phyloP scores from a whole-genome alignment of 2,797 vertebrate species.

The Semaprochilodus insignis region DNA sequence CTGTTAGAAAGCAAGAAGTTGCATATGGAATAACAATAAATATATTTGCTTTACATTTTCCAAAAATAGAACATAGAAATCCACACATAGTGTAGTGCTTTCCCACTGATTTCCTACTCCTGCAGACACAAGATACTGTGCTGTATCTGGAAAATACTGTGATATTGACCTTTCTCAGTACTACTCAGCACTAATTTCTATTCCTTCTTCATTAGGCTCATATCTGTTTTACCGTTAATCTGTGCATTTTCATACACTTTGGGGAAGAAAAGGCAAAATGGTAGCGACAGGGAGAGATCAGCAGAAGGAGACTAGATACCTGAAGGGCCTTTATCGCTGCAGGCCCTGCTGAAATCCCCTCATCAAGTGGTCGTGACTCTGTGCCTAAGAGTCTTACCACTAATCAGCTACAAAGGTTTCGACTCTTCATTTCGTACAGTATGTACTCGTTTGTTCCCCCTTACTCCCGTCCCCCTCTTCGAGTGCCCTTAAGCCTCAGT shows the following conservation, averaged over 20 bases:
- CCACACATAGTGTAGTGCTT: no score
- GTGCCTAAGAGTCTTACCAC: slow-evolving; percentile 69
- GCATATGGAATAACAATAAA: no score
- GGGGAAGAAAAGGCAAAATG: neutral
- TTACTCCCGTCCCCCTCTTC: slow-evolving; percentile 44
- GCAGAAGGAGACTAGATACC: neutral
- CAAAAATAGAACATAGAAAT: no score
- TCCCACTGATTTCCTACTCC: no score
- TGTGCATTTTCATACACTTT: neutral
- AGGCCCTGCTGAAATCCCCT: slow-evolving; percentile 67
- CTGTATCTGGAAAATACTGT: neutral
- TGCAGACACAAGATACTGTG: no score
- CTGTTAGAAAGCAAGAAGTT: no score
- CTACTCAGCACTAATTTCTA: neutral
- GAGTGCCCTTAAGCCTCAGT: slow-evolving; percentile 48
- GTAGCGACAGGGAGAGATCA: slow-evolving; percentile 23
- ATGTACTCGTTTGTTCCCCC: slow-evolving; percentile 57
- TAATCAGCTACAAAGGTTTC: slow-evolving; percentile 76
- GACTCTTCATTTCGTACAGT: slow-evolving; percentile 61
- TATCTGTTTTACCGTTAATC: neutral
- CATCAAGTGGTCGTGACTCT: slow-evolving; percentile 81
- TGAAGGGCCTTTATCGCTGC: slow-evolving; percentile 28
- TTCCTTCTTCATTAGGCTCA: neutral
- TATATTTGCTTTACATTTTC: no score
- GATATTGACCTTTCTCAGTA: neutral